A percentile compares a stretch with the other conserved stretches of the same genome.
These are phyloP conservation scores for Neogale vison DNA, from an alignment of 2,113 vertebrate genomes.

Conservation along the genomic window DNA sequence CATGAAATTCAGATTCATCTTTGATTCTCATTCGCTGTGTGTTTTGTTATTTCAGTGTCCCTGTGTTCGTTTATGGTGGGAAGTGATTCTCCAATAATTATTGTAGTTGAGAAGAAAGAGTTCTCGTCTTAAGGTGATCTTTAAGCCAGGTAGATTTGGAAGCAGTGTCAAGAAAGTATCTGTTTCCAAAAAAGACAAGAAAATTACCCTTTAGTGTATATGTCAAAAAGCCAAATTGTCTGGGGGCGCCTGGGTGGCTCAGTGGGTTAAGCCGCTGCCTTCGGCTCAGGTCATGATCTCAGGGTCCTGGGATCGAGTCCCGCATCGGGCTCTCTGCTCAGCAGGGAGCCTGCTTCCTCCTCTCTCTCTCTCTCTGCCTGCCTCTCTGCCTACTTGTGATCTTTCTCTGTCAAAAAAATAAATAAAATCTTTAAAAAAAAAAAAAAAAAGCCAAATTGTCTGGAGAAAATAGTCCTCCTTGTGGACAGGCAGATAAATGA, in stretches of 20 bases:
- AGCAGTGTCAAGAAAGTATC: slow-evolving; percentile 50
- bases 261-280: too few species aligned
- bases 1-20: neutral
- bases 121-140: slow-evolving; percentile 41
- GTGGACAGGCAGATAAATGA: slow-evolving; percentile 46
- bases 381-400: too few species aligned
- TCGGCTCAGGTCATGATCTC: too few species aligned
- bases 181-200: slow-evolving; percentile 61
- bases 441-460: slow-evolving; percentile 32
- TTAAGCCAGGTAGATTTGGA: slow-evolving; percentile 52
- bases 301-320: too few species aligned
- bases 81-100: slow-evolving; percentile 2
- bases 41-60: neutral
- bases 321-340: too few species aligned
- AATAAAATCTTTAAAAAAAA: too few species aligned
- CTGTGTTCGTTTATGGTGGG: slow-evolving; percentile 38
- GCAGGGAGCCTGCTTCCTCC: too few species aligned
- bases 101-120: slow-evolving; percentile 19
- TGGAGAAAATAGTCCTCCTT: slow-evolving; percentile 47
- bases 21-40: neutral
- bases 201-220: slow-evolving; percentile 58
- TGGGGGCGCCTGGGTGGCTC: too few species aligned
- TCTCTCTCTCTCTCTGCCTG: too few species aligned
- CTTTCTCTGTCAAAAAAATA: too few species aligned
- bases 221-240: slow-evolving; percentile 45